Evolutionary conservation across 2,113 vertebrate species (phyloP).

Genomic region (Montifringilla adamsi): DNA sequence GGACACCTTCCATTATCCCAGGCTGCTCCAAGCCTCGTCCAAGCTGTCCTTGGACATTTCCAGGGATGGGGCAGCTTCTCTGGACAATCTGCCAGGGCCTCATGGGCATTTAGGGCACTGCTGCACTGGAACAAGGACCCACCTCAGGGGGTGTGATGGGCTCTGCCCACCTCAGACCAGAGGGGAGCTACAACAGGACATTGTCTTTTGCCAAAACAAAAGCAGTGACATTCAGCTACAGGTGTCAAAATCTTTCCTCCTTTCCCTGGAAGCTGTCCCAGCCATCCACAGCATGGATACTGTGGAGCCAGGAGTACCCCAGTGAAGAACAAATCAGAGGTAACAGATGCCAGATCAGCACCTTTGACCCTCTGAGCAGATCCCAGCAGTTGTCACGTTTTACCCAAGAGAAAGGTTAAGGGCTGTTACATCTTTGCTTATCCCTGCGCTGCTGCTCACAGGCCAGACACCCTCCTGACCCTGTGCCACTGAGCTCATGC

Average conservation of each 20-base stretch:
- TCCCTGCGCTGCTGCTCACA: background rate
- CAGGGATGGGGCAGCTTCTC: background rate
- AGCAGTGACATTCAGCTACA: background rate
- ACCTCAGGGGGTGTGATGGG: background rate
- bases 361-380: background rate
- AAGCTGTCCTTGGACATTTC: background rate
- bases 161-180: background rate
- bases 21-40: background rate
- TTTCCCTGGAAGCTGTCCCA: background rate
- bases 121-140: background rate
- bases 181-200: background rate
- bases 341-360: background rate
- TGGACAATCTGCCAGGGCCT: background rate
- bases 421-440: background rate
- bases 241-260: background rate
- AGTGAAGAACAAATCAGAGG: background rate
- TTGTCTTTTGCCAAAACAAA: background rate
- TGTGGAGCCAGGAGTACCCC: background rate
- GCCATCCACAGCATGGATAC: background rate
- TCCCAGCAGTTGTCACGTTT: background rate
- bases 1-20: background rate
- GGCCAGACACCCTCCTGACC: background rate
- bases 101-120: background rate
- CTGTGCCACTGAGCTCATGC: background rate
- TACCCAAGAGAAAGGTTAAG: background rate